Percentiles rank a stretch among this genome's conserved stretches.
These are phyloP conservation scores for Amphibalanus amphitrite DNA, from an alignment of 1,140 invertebrate genomes.

Conservation along the genomic window DNA sequence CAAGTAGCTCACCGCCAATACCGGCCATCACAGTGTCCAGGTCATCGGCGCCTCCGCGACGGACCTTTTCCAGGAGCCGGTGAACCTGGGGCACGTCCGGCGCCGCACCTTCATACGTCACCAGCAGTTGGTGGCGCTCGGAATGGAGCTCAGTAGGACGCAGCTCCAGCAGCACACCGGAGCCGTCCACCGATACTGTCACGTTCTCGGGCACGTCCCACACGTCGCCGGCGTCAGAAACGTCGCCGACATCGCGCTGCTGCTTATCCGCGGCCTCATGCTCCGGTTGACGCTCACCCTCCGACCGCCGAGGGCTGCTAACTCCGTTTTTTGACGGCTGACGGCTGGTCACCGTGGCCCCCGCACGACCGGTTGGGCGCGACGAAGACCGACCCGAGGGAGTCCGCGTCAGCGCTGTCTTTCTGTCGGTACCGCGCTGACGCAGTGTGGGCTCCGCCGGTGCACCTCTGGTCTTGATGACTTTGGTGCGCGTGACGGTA, in stretches of 20 bases:
- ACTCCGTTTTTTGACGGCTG: background rate
- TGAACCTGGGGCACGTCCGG: background rate
- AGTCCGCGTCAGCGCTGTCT: background rate
- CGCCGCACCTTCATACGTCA: background rate
- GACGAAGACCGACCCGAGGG: background rate
- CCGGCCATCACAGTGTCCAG: background rate
- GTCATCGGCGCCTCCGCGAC: background rate
- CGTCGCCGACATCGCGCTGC: no score
- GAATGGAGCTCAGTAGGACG: no score
- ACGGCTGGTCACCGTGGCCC: no score
- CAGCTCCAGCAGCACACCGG: background rate
- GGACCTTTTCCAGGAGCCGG: background rate
- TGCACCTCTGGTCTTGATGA: background rate
- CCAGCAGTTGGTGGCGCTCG: background rate
- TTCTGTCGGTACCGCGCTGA: background rate
- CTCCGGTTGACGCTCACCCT: background rate
- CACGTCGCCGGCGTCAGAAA: no score
- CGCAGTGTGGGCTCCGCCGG: background rate
- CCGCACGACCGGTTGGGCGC: no score
- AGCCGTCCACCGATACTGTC: background rate
- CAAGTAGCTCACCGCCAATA: background rate
- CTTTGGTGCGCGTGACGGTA: background rate
- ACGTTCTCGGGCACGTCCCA: background rate
- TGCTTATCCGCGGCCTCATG: background rate
- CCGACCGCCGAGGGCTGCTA: background rate